Evolutionary conservation across 2,888 invertebrate species (phyloP).

Genomic region (Xestia c-nigrum): DNA sequence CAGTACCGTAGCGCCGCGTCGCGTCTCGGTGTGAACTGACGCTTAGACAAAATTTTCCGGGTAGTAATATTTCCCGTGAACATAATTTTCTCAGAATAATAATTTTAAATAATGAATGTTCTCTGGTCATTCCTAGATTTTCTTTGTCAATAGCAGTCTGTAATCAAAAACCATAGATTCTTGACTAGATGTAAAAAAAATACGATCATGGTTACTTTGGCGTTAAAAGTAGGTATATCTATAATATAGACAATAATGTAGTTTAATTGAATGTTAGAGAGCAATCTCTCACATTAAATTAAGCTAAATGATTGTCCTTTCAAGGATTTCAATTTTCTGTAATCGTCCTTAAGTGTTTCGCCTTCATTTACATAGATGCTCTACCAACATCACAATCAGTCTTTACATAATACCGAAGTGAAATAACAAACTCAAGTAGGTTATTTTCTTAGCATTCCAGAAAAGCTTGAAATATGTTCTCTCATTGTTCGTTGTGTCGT

Average conservation of each 20-base stretch:
- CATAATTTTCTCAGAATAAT: background rate
- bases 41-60: too few species aligned
- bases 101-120: background rate
- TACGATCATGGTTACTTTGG: background rate
- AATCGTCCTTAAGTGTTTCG: conserved; percentile 9
- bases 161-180: too few species aligned
- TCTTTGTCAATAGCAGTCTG: background rate
- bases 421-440: conserved; percentile 46
- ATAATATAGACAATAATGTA: background rate
- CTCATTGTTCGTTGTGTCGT: conserved; percentile 50
- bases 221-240: background rate
- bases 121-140: background rate
- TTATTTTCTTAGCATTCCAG: conserved; percentile 40
- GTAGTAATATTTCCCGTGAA: background rate
- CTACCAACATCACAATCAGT: conserved; percentile 36
- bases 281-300: background rate
- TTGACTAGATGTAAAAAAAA: too few species aligned
- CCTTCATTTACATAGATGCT: conserved; percentile 16
- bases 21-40: too few species aligned
- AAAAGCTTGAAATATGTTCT: conserved; percentile 51
- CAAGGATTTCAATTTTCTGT: conserved; percentile 7
- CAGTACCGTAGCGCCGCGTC: too few species aligned
- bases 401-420: conserved; percentile 36
- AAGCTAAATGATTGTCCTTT: background rate
- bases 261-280: too few species aligned